A percentile compares a stretch with the other conserved stretches of the same genome.
phyloP scores from a whole-genome alignment of 2,888 invertebrate genomes.

The Xanthia togata region DNA sequence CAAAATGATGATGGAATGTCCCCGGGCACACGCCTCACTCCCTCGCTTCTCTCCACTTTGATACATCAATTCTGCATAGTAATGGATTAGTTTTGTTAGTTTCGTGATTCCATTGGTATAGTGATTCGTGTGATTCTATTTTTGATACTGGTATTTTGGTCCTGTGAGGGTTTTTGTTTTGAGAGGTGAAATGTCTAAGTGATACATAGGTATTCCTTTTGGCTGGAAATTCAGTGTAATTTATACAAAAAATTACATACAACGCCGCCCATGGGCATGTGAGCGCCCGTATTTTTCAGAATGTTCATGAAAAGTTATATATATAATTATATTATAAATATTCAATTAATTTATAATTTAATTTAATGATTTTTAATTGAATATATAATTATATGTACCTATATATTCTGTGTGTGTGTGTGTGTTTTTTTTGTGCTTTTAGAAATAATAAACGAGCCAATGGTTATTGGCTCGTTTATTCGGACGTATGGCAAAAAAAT shows the following conservation, averaged over 20 bases:
- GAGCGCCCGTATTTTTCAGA: too few species aligned
- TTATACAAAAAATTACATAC: background rate
- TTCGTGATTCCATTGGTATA: conserved; percentile 10
- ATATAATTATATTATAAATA: too few species aligned
- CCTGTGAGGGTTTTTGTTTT: background rate
- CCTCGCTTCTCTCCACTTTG: conserved; percentile 27
- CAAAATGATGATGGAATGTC: conserved; percentile 81
- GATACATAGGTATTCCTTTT: background rate
- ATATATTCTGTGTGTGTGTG: too few species aligned
- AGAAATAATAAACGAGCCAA: too few species aligned
- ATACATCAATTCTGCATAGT: conserved; percentile 49
- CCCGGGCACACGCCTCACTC: conserved; percentile 51
- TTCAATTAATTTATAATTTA: too few species aligned
- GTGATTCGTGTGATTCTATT: conserved; percentile 1
- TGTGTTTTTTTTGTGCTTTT: too few species aligned
- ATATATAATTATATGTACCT: too few species aligned
- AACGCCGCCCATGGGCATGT: too few species aligned
- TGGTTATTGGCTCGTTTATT: too few species aligned
- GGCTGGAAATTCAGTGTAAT: background rate
- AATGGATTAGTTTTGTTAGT: conserved; percentile 16
- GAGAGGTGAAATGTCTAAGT: background rate
- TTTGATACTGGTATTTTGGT: background rate
- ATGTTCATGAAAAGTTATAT: too few species aligned
- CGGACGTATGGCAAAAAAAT: too few species aligned
- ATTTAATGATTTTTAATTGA: too few species aligned